A percentile compares a stretch with the other conserved stretches of the same genome.
phyloP scores from a whole-genome alignment of 2,797 vertebrate genomes.

The Lophius americanus region DNA sequence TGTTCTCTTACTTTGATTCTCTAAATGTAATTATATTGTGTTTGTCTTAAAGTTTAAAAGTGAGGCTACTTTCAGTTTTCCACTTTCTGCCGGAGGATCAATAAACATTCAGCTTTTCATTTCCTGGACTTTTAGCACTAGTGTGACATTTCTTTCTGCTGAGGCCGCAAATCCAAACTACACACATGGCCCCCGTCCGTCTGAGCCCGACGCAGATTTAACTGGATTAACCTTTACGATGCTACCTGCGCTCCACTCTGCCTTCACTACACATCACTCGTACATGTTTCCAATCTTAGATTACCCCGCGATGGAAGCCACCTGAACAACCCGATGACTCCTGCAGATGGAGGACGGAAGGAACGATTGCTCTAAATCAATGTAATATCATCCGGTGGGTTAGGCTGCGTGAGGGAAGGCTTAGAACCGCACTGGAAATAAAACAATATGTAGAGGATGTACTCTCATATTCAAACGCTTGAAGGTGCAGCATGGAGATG shows the following conservation, averaged over 20 bases:
- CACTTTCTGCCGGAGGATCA: constrained; percentile 3
- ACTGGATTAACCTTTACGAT: constrained; percentile 43
- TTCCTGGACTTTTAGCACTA: constrained; percentile 13
- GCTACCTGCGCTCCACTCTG: constrained; percentile 15
- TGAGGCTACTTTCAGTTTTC: background rate
- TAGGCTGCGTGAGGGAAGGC: background rate
- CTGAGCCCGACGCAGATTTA: constrained; percentile 21
- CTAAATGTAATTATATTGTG: no score
- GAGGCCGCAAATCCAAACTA: constrained; percentile 15
- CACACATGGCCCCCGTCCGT: constrained; percentile 1
- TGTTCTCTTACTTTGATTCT: no score
- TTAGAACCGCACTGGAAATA: constrained; percentile 36
- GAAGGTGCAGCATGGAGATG: background rate
- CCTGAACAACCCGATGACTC: constrained; percentile 39
- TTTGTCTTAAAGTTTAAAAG: no score
- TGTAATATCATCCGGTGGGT: constrained; percentile 35
- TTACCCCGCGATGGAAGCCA: constrained; percentile 53
- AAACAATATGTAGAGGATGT: constrained; percentile 39
- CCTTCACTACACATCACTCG: constrained; percentile 49
- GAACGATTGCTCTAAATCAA: constrained; percentile 55
- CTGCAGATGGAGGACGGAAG: constrained; percentile 11
- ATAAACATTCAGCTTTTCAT: constrained; percentile 13
- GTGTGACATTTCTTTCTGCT: constrained; percentile 42
- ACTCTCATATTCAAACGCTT: constrained; percentile 24
- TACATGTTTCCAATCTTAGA: constrained; percentile 57